Evolutionary conservation across 2,888 invertebrate genomes (phyloP), one percentile per base, ranked within the genome.

Genomic region (Deilephila elpenor): DNA sequence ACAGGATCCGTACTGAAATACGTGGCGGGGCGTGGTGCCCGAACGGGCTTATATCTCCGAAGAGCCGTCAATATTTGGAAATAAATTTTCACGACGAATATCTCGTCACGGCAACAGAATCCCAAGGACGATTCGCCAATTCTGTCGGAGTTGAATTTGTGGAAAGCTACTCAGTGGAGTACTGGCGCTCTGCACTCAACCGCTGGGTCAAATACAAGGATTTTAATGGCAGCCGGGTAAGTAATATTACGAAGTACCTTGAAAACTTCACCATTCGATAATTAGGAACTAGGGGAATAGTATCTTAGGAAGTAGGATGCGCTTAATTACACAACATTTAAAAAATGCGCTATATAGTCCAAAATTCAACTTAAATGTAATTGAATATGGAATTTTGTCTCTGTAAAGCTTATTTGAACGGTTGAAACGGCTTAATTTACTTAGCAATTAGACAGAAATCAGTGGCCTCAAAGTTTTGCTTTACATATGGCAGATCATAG

Each of bases 21-120:
- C 97, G 97, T 77, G 98, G 98, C 0, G 98, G 98, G 0, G 98
- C 98, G 0, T 98, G 98, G 98, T 98, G 98, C 90, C 98, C 98
- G 11, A 97, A 97, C 84, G 96, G 96, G 0, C 96, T 97, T 84
- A 97, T 98, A 80, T 96, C 96, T 79, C 96, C 96, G 73, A 96
- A 96, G 74, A 96, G 97, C 74, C 96, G 97, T 19, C 98, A 98
- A 88, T 98, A 96, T 89, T 94, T 98, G 70, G 98, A 98, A 89
- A 96, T 98, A 71, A 97, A 98, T 86, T 95, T 98, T 62, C 95
- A 95, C 29, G 95, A 95, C 74, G 96, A 97, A 83, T 97, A 97
- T 88, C 95, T 98, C 82, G 96, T 98, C 84, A 98, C 98, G 0
- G 96, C 96, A 91, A 97, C 97, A 0, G 98, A 98, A 86, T 98